These are phyloP conservation scores for Polyodon spathula DNA, from an alignment of 2,113 vertebrate species.

Conservation along the genomic window DNA sequence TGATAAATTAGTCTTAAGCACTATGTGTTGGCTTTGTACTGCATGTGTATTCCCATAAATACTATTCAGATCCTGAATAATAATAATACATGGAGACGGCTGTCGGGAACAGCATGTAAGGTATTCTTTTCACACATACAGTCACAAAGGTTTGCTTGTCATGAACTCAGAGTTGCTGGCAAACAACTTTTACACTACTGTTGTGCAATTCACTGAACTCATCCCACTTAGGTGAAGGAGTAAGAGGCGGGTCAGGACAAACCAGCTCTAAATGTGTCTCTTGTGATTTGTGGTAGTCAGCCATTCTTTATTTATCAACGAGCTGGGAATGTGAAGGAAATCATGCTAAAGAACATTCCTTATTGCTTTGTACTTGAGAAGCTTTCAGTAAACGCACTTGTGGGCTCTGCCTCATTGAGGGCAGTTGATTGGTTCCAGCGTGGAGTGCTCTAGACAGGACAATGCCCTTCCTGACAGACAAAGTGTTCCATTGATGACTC, in stretches of 20 bases:
- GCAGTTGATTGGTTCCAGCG: constrained; percentile 49
- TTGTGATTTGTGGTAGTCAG: constrained; percentile 42
- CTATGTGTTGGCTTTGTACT: no score
- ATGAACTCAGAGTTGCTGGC: neutral
- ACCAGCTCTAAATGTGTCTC: constrained; percentile 38
- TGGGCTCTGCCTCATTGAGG: constrained; percentile 46
- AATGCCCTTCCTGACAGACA: constrained; percentile 61
- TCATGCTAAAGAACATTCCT: constrained; percentile 43
- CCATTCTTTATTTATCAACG: constrained; percentile 44
- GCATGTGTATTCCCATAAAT: no score
- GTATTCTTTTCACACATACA: neutral
- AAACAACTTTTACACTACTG: constrained; percentile 11
- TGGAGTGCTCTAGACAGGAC: constrained; percentile 64
- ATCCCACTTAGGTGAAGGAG: constrained; percentile 41
- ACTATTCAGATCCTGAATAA: no score
- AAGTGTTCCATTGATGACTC: constrained; percentile 69
- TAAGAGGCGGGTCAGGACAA: constrained; percentile 34
- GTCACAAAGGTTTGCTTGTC: neutral
- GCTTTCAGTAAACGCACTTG: constrained; percentile 50
- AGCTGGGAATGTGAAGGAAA: constrained; percentile 53
- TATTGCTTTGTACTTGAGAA: constrained; percentile 47
- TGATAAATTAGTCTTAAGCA: no score
- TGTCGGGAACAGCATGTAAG: neutral
- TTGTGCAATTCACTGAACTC: constrained; percentile 36
- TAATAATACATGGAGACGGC: neutral